phyloP scores from a whole-genome alignment of 2,113 vertebrate species.

The Xiphophorus couchianus region DNA sequence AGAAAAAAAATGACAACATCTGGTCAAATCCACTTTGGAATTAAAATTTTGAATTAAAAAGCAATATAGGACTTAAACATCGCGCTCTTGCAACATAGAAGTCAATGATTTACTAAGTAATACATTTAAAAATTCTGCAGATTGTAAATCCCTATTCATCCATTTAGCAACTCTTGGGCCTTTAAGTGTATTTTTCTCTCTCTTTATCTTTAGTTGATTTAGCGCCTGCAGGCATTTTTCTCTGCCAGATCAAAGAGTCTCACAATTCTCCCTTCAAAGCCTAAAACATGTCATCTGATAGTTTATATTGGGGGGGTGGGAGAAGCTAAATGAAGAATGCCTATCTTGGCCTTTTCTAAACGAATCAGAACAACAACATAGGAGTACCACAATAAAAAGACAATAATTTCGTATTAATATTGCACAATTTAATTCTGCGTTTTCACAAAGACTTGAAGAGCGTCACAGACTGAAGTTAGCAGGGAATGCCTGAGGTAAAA shows the following conservation, averaged over 20 bases:
- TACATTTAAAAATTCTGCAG: not conserved
- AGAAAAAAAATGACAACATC: not conserved
- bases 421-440: constrained; percentile 80
- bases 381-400: constrained; percentile 61
- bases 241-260: constrained; percentile 58
- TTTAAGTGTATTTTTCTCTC: constrained; percentile 11
- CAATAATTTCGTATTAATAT: constrained; percentile 67
- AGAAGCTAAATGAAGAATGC: not conserved
- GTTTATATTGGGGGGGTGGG: constrained; percentile 11
- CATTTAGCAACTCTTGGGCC: constrained; percentile 32
- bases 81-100: not conserved
- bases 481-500: constrained; percentile 73
- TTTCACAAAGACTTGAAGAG: constrained; percentile 74
- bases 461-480: constrained; percentile 64
- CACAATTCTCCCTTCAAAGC: constrained; percentile 38
- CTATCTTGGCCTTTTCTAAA: not conserved
- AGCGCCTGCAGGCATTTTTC: constrained; percentile 42
- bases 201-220: constrained; percentile 29
- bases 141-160: constrained; percentile 2
- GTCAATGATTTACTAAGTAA: constrained; percentile 1
- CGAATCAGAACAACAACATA: constrained; percentile 12
- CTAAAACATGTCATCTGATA: constrained; percentile 37
- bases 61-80: constrained; percentile 1
- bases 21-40: constrained; percentile 13
- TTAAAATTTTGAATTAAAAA: not conserved